These are phyloP conservation scores for Chelonoidis abingdonii DNA, from an alignment of 2,113 vertebrate species.

Conservation along the genomic window DNA sequence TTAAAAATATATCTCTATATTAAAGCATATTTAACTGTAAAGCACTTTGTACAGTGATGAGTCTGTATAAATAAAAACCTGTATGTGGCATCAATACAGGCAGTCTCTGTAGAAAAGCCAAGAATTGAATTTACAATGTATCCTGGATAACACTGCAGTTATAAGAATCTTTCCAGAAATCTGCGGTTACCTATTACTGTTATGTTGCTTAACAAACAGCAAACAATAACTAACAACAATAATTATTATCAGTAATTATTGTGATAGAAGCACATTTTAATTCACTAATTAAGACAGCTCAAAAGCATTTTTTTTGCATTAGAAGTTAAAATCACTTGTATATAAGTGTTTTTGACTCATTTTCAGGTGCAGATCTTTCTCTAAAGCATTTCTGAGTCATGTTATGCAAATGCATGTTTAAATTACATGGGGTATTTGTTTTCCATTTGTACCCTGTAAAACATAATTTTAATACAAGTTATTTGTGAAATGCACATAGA, in stretches of 20 bases:
- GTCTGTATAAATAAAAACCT: slow-evolving; percentile 53
- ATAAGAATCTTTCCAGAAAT: slow-evolving; percentile 48
- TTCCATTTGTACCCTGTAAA: slow-evolving; percentile 84
- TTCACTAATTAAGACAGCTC: slow-evolving; percentile 82
- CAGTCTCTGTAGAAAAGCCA: neutral
- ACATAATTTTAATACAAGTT: slow-evolving; percentile 87
- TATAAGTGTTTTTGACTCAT: slow-evolving; percentile 80
- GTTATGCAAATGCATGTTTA: slow-evolving; percentile 84
- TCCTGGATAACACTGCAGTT: slow-evolving; percentile 41
- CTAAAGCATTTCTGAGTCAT: slow-evolving; percentile 80
- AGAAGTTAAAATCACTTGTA: slow-evolving; percentile 79
- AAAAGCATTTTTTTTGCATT: slow-evolving; percentile 81
- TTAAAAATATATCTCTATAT: neutral
- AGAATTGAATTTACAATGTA: slow-evolving; percentile 30
- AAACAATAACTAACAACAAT: slow-evolving; percentile 43
- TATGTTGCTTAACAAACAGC: slow-evolving; percentile 27
- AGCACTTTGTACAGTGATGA: slow-evolving; percentile 18
- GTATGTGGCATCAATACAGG: neutral
- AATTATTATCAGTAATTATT: slow-evolving; percentile 76
- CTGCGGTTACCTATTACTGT: slow-evolving; percentile 62
- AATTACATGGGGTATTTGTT: slow-evolving; percentile 85
- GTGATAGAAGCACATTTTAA: slow-evolving; percentile 82
- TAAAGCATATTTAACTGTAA: slow-evolving; percentile 50
- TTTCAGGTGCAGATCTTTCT: slow-evolving; percentile 74
- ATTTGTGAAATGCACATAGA: slow-evolving; percentile 83